Evolutionary conservation across 2,888 invertebrate genomes (phyloP).

Genomic region (Tiliacea aurago): DNA sequence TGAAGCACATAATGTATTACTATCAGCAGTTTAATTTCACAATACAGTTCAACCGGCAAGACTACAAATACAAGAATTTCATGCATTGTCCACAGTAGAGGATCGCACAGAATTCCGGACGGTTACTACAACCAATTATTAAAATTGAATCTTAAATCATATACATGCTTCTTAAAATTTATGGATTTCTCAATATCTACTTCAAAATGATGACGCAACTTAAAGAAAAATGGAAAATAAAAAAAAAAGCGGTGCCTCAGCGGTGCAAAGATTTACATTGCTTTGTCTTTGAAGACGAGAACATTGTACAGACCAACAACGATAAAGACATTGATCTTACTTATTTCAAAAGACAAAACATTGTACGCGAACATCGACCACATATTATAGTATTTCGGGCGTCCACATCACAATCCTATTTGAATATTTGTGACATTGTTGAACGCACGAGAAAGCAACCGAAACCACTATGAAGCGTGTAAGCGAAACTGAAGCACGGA

Average conservation of each 20-base stretch:
- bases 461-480: constrained; percentile 68
- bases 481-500: constrained; percentile 69
- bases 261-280: constrained; percentile 81
- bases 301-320: constrained; percentile 17
- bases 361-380: constrained; percentile 85
- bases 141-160: constrained; percentile 38
- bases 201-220: constrained; percentile 84
- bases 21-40: constrained; percentile 27
- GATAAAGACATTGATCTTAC: constrained; percentile 2
- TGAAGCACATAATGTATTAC: constrained; percentile 27
- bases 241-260: constrained; percentile 84
- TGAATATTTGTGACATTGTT: neutral
- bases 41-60: constrained; percentile 22
- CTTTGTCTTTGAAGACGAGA: constrained; percentile 74
- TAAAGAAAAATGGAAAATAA: constrained; percentile 77
- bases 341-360: constrained; percentile 80
- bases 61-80: constrained; percentile 45
- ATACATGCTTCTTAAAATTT: constrained; percentile 65
- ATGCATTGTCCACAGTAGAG: constrained; percentile 42
- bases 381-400: constrained; percentile 72
- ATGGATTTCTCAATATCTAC: constrained; percentile 65
- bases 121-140: constrained; percentile 33
- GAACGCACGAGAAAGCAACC: constrained; percentile 66
- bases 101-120: constrained; percentile 52
- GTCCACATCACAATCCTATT: constrained; percentile 75